A percentile compares a stretch with the other conserved stretches of the same genome.
phyloP scores from a whole-genome alignment of 35 echinoderm and acorn worm genomes.

The Apostichopus japonicus region DNA sequence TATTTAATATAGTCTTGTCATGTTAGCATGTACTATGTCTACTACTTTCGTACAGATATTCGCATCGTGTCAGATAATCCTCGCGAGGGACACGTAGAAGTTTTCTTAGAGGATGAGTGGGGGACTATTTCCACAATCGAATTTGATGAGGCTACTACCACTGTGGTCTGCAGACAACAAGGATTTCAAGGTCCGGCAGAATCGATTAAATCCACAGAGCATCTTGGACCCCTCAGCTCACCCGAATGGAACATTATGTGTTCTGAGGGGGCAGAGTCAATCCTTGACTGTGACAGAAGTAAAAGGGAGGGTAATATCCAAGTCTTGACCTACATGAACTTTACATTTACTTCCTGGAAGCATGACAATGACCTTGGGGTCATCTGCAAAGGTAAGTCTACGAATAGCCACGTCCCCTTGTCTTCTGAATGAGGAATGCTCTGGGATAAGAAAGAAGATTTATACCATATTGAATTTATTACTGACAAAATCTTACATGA shows the following conservation, averaged over 20 bases:
- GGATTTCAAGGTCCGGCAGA: not conserved
- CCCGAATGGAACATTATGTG: not conserved
- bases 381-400: not conserved
- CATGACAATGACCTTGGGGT: constrained; percentile 21
- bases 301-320: not conserved
- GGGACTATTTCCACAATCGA: not conserved
- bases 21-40: no score
- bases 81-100: not conserved
- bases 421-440: no score
- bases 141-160: not conserved
- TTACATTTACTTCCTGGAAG: not conserved
- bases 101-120: not conserved
- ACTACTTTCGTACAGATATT: no score
- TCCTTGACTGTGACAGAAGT: constrained; percentile 12
- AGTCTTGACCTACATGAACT: not conserved
- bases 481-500: no score
- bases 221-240: not conserved
- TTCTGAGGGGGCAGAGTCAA: not conserved
- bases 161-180: not conserved
- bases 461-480: no score
- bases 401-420: no score
- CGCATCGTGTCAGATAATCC: not conserved
- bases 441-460: no score
- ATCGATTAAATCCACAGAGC: not conserved
- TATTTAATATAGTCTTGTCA: no score